phyloP scores from a whole-genome alignment of 2,888 invertebrate genomes.

The Ceratothoa steindachneri region DNA sequence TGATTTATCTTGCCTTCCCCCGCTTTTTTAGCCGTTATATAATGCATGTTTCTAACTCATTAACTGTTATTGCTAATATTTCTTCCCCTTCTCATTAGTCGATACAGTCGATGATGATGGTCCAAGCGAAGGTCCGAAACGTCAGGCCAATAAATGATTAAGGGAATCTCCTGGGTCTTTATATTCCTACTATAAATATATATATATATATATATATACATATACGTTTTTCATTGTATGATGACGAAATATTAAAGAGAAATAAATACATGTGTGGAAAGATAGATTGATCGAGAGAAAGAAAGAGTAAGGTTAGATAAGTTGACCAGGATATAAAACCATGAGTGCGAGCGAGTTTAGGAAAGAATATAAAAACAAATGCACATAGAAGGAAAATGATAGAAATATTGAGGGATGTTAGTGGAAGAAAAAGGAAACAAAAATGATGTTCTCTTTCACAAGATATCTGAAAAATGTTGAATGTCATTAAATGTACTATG shows the following conservation, averaged over 20 bases:
- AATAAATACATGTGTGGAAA: background rate
- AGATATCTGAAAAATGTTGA: no score
- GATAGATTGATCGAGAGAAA: background rate
- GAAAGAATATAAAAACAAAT: background rate
- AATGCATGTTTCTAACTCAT: no score
- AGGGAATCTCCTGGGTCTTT: no score
- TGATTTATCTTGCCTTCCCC: no score
- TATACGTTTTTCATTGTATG: background rate
- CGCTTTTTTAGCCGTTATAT: no score
- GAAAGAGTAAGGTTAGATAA: background rate
- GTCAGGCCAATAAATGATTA: no score
- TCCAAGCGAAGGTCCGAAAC: no score
- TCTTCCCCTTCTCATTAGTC: no score
- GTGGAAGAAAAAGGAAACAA: background rate
- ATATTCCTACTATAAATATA: background rate
- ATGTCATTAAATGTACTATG: no score
- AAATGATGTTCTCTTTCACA: background rate
- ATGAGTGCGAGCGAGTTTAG: background rate
- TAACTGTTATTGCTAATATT: no score
- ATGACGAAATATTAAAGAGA: no score
- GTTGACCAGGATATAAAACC: background rate
- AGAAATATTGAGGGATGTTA: background rate
- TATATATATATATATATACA: constrained; percentile 12
- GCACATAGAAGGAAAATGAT: background rate
- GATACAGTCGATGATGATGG: no score